These are phyloP conservation scores for Notodonta dromedarius DNA, from an alignment of 2,888 invertebrate species.

Conservation along the genomic window DNA sequence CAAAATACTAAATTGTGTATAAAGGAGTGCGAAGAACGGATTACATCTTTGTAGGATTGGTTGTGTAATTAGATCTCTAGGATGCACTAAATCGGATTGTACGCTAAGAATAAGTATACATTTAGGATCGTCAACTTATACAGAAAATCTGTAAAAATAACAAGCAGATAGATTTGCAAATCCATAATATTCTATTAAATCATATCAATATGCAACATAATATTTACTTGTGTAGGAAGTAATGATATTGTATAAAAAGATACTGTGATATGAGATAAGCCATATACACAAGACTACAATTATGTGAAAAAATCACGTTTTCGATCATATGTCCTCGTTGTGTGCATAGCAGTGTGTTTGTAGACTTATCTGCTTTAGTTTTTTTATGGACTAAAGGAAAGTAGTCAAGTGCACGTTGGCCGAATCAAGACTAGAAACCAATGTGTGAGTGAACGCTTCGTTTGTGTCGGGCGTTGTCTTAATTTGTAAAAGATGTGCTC, in stretches of 20 bases:
- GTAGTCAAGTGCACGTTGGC: neutral
- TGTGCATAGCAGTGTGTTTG: conserved; percentile 22
- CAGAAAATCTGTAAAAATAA: neutral
- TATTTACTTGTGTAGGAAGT: neutral
- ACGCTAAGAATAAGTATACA: conserved; percentile 30
- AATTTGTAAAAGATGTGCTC: no score
- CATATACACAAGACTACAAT: conserved; percentile 14
- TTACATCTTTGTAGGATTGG: conserved; percentile 45
- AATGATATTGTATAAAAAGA: conserved; percentile 31
- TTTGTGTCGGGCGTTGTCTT: no score
- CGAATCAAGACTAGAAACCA: neutral
- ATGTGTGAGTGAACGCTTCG: conserved; percentile 8
- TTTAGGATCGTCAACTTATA: neutral
- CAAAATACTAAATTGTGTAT: conserved; percentile 12
- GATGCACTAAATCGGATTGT: conserved; percentile 47
- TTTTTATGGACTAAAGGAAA: conserved; percentile 6
- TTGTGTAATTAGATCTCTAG: conserved; percentile 65
- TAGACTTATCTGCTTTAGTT: conserved; percentile 32
- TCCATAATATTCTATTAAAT: neutral
- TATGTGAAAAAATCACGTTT: conserved; percentile 5
- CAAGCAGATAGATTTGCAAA: neutral
- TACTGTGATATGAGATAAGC: conserved; percentile 66
- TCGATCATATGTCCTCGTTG: conserved; percentile 10
- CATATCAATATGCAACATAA: conserved; percentile 4
- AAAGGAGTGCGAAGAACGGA: conserved; percentile 8